Conservation (phyloP, 2,113 vertebrate genomes). For the Myotis yumanensis region DNA sequence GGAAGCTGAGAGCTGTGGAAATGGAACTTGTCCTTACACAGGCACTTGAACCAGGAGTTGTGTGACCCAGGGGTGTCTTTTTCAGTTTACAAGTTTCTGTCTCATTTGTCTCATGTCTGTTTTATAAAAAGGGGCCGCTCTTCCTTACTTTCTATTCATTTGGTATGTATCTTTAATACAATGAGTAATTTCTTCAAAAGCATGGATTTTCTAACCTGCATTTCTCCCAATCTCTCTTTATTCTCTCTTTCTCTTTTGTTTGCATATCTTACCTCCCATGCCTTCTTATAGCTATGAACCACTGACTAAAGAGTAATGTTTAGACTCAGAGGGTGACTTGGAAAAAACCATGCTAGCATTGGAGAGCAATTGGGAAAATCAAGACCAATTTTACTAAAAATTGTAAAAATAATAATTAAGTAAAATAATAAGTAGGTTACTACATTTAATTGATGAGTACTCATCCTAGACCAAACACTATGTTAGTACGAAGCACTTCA, state of each 20-base stretch:
- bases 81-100: neutral
- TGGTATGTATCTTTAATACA: neutral
- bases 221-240: neutral
- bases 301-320: neutral
- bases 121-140: neutral
- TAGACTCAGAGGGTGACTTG: neutral
- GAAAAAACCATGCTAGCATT: neutral
- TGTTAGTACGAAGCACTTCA: neutral
- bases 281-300: neutral
- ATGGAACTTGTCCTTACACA: neutral
- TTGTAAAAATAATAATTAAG: neutral
- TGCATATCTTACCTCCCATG: neutral
- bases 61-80: neutral
- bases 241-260: neutral
- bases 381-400: neutral
- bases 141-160: neutral
- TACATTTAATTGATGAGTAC: accelerated
- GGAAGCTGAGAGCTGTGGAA: neutral
- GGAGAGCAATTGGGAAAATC: neutral
- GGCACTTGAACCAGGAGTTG: neutral
- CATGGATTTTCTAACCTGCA: neutral
- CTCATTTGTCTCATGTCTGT: neutral
- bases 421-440: neutral
- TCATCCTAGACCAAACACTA: neutral
- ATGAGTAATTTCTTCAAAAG: neutral